Evolutionary conservation across 2,797 vertebrate species (phyloP).

Genomic region (Alca torda): DNA sequence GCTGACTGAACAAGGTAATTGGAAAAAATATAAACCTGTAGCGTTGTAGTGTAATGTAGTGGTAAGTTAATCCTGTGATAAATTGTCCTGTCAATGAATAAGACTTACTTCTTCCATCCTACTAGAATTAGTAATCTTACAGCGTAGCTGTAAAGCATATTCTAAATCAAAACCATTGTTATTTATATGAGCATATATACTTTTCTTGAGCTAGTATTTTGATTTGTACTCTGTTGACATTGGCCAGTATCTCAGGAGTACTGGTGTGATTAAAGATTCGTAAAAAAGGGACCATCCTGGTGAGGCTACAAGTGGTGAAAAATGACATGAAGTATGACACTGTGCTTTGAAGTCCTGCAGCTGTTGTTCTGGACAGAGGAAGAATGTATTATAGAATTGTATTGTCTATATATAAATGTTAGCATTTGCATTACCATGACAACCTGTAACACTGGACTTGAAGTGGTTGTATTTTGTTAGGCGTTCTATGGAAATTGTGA

Average conservation of each 20-base stretch:
- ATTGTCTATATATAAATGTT: not conserved
- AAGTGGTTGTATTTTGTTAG: not conserved
- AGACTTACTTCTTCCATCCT: not conserved
- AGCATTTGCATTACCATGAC: not conserved
- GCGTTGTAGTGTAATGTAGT: not conserved
- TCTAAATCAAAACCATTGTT: not conserved
- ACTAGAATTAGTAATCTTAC: not conserved
- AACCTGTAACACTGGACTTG: not conserved
- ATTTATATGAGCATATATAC: not conserved
- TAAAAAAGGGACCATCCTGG: not conserved
- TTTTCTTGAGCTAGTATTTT: not conserved
- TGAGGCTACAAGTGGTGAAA: not conserved
- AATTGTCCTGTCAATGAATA: not conserved
- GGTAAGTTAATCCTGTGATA: not conserved
- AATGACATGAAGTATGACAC: not conserved
- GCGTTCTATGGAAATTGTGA: not conserved
- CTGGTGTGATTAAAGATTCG: not conserved
- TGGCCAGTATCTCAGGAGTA: not conserved
- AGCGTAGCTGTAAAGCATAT: not conserved
- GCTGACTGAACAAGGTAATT: not conserved
- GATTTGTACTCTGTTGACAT: not conserved
- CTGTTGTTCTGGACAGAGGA: not conserved
- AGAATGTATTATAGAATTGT: not conserved
- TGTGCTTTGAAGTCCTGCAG: not conserved
- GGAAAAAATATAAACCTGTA: not conserved